Base-by-base conservation (phyloP, 2,888 invertebrate genomes). In the Hofmannophila pseudospretella region DNA sequence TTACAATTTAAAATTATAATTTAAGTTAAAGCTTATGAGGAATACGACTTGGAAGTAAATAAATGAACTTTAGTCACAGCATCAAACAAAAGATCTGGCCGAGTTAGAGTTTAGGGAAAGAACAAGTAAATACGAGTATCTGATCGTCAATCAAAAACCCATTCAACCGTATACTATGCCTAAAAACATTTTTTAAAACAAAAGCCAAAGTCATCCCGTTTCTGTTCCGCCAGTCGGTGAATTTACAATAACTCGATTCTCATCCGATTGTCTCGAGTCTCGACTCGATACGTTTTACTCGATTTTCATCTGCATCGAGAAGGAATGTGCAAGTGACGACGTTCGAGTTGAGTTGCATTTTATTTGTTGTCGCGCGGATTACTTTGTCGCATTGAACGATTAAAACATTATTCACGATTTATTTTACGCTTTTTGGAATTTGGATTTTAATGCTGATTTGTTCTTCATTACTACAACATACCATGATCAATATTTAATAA, bases 251-350 rank as follows among this genome's bases (percentile, higher is more conserved):
- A 48, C 40, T 42, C 52, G 48, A 42, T 47, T 51, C 49, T 57
- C 56, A 50, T 54, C 57, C 72, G 67, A 67, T 66, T 67, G 72
- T 75, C 69, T 58, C 53, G 50, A 47, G 3, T 16, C 5, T 16
- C 5, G 16, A 4, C 16, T 16, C 16, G 16, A 48, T 20, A 37
- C 30, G 34, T 44, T 68, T 67, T 67, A 67, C 66, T 68, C 67
- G 72, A 72, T 74, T 57, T 60, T 55, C 60, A 58, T 59, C 58
- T 58, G 54, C 49, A 45, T 58, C 60, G 55, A 60, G 44, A n/a
- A 41, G 62, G 50, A 57, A 63, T 57, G 54, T 49, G 39, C 19
- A 29, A n/a, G 29, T 29, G 34, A 26, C 23, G 14, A 23, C 23
- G 10, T n/a, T n/a, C n/a, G 36, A n/a, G 20, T 28, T 22, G 11